Evolutionary conservation across 2,113 vertebrate genomes (phyloP), one percentile per base, ranked within the genome.

Genomic region (Carassius gibelio): DNA sequence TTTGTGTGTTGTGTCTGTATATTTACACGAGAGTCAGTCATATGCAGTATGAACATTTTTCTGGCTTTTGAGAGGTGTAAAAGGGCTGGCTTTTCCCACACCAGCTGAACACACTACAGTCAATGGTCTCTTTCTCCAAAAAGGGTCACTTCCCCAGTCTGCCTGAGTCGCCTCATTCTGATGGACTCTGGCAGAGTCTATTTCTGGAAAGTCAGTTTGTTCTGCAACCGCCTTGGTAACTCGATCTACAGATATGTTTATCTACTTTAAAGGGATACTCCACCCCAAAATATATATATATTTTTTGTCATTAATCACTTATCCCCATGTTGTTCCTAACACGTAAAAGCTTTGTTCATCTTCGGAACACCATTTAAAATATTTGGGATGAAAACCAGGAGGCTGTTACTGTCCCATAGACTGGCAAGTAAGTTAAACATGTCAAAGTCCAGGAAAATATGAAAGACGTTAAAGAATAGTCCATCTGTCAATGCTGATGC

Each of bases 51-150:
- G 1, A 62, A 62, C 3, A 23, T 34, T 14, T 66, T 2, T 14
- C 62, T 64, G 5, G 34, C 6, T 71, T 71, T 71, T 71, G 15
- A 38, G 68, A 42, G 68, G 68, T 38, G 68, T 19, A 71, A 71
- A 71, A 38, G 0, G 34, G 17, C 68, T 38, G 4, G 3, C 68
- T 1, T 71, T 38, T 17, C 62, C 62, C 26, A 30, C 62, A 66
- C 62, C 93, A 94, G 94, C 94, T 95, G 93, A 94, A 89, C 91
- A 93, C 92, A 86, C 84, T 80, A 21, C 55, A 34, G 90, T 94
- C 90, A 93, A 94, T 91, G 89, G 85, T 87, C 84, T 88, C 91
- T 87, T 93, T 93, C 93, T 94, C 84, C 87, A 83, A 92, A 50
- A 76, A 71, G 68, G 68, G 68, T 71, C 68, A 71, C 68, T 93